Evolutionary conservation across 2,797 vertebrate genomes (phyloP).

Genomic region (Anniella stebbinsi): DNA sequence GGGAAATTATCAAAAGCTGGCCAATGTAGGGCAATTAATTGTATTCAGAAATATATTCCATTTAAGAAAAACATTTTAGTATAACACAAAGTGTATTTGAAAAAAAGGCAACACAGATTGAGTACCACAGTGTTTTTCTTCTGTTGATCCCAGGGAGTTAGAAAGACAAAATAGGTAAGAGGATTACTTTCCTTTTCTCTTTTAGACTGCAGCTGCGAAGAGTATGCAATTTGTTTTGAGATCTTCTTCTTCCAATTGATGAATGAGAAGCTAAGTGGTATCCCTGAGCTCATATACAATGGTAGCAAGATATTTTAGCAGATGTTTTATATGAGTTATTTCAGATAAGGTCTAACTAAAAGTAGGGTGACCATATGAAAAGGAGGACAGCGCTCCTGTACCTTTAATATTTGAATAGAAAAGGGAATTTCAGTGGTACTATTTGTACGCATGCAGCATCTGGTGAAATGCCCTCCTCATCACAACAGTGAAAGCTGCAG

Average conservation of each 20-base stretch:
- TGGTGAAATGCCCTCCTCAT: too few relatives aligned
- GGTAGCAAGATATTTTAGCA: neutral
- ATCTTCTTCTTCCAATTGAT: neutral
- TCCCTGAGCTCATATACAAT: neutral
- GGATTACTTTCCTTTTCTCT: neutral
- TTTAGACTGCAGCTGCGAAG: neutral
- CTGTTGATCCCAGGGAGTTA: neutral
- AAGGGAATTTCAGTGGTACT: too few relatives aligned
- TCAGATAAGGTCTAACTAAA: neutral
- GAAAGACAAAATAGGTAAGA: neutral
- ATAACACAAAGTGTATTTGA: neutral
- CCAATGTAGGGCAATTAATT: conserved; percentile 31
- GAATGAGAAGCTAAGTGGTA: neutral
- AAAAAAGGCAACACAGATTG: neutral
- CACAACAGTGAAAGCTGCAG: too few relatives aligned
- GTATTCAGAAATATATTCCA: fast-evolving
- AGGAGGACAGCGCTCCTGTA: too few relatives aligned
- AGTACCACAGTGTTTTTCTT: neutral
- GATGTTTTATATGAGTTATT: neutral
- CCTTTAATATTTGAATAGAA: too few relatives aligned
- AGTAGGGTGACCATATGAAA: too few relatives aligned
- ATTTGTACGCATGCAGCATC: too few relatives aligned
- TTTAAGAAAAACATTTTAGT: neutral
- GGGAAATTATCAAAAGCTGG: conserved; percentile 32
- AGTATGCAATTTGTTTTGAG: neutral